phyloP scores from a whole-genome alignment of 2,113 vertebrate genomes.

The Hymenochirus boettgeri region DNA sequence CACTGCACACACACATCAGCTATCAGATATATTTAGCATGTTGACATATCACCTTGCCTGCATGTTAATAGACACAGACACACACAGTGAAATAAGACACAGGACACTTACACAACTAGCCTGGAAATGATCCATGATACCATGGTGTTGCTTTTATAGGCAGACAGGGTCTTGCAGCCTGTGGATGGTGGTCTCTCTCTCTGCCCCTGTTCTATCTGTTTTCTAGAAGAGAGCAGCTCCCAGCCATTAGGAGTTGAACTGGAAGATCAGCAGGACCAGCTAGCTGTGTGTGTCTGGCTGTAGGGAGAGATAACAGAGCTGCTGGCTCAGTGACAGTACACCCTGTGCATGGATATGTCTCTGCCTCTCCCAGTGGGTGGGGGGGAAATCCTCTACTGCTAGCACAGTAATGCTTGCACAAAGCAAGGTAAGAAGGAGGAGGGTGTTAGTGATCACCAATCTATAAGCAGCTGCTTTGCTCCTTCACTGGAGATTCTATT shows the following conservation, averaged over 20 bases:
- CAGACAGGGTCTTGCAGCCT: conserved; percentile 10
- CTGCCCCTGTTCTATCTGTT: conserved; percentile 51
- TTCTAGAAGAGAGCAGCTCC: conserved; percentile 58
- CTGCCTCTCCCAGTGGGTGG: not conserved
- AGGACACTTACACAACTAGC: conserved; percentile 89
- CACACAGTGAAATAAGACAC: not conserved
- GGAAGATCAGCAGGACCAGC: not conserved
- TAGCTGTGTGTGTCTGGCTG: too few species aligned
- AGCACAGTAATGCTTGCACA: not conserved
- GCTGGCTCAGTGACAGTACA: not conserved
- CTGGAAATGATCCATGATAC: conserved; percentile 98
- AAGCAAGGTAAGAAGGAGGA: not conserved
- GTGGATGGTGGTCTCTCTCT: conserved; percentile 33
- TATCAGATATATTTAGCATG: too few species aligned
- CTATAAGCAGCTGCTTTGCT: not conserved
- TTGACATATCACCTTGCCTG: not conserved
- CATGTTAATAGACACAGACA: not conserved
- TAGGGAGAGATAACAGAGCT: not conserved
- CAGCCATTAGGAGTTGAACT: conserved; percentile 54
- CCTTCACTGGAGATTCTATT: not conserved
- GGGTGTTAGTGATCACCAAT: too few species aligned
- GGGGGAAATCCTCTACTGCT: not conserved
- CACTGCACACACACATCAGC: too few species aligned
- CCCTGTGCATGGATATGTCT: not conserved
- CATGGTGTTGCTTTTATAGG: conserved; percentile 71